Conservation (phyloP, 2,888 invertebrate genomes). For the Calliopum simillimum region DNA sequence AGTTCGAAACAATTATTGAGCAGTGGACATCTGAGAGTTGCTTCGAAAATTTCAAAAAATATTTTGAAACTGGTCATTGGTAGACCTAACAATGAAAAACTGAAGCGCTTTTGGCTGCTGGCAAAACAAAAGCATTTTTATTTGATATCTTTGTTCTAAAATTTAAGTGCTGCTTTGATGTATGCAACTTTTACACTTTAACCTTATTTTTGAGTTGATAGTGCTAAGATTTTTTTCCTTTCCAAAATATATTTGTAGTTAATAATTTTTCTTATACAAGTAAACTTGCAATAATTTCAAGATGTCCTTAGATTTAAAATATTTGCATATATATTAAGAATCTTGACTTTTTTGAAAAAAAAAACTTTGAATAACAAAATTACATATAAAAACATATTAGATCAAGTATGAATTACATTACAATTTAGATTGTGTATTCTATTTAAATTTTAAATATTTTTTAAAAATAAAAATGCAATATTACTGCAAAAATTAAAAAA, state of each 20-base stretch:
- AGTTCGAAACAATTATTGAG: conserved; percentile 60
- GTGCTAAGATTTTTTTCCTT: conserved; percentile 9
- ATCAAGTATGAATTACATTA: background rate
- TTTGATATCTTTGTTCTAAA: background rate
- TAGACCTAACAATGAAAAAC: background rate
- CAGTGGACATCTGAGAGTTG: conserved; percentile 64
- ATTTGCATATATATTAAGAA: conserved; percentile 4
- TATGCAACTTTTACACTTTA: background rate
- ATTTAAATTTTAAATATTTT: conserved; percentile 4
- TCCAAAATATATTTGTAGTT: background rate
- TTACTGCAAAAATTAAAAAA: conserved; percentile 8
- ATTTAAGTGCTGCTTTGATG: background rate
- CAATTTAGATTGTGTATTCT: background rate
- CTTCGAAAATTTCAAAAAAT: conserved; percentile 62
- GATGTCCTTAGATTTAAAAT: conserved; percentile 3
- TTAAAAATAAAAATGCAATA: conserved; percentile 15
- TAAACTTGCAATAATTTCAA: background rate
- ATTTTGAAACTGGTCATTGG: conserved; percentile 51
- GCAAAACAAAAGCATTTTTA: conserved; percentile 20
- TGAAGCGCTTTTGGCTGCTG: conserved; percentile 12
- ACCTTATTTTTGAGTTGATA: conserved; percentile 28
- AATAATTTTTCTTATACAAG: too few species aligned
- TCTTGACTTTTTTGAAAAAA: background rate
- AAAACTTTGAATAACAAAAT: background rate
- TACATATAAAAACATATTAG: background rate